Evolutionary conservation across 2,113 vertebrate species (phyloP).

Genomic region (Paraplagusia blochii): DNA sequence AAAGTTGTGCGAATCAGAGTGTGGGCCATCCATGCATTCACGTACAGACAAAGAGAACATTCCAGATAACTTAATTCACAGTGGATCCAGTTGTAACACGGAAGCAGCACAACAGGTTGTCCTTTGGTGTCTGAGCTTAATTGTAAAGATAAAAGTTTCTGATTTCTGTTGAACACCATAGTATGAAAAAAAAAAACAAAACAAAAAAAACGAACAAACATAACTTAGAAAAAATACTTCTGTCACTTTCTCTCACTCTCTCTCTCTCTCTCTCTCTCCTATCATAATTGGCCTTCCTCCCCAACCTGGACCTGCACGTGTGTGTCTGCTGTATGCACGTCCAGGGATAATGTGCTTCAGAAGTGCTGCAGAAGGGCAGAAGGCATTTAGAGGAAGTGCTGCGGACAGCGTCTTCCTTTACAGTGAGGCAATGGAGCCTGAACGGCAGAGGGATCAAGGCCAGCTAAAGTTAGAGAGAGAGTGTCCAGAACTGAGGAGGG

Average conservation of each 20-base stretch:
- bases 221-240: constrained; percentile 38
- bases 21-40: constrained; percentile 54
- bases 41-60: constrained; percentile 72
- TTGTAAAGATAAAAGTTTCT: constrained; percentile 54
- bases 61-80: constrained; percentile 78
- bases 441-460: constrained; percentile 57
- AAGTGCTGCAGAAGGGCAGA: constrained; percentile 70
- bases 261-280: constrained; percentile 12
- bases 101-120: constrained; percentile 76
- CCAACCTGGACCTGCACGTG: constrained; percentile 40
- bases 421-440: constrained; percentile 54
- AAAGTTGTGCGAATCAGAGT: constrained; percentile 67
- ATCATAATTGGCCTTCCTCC: constrained; percentile 38
- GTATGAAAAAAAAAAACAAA: constrained; percentile 24
- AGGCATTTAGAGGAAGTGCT: constrained; percentile 67
- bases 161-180: constrained; percentile 55
- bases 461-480: constrained; percentile 36
- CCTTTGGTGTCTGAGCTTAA: constrained; percentile 80
- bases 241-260: constrained; percentile 25
- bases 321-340: constrained; percentile 48
- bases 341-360: constrained; percentile 70
- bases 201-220: too few species aligned
- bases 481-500: constrained; percentile 22
- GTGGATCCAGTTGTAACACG: constrained; percentile 78
- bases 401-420: constrained; percentile 50